Conservation (phyloP, 1,140 invertebrate species). For the Drosophila arizonae region DNA sequence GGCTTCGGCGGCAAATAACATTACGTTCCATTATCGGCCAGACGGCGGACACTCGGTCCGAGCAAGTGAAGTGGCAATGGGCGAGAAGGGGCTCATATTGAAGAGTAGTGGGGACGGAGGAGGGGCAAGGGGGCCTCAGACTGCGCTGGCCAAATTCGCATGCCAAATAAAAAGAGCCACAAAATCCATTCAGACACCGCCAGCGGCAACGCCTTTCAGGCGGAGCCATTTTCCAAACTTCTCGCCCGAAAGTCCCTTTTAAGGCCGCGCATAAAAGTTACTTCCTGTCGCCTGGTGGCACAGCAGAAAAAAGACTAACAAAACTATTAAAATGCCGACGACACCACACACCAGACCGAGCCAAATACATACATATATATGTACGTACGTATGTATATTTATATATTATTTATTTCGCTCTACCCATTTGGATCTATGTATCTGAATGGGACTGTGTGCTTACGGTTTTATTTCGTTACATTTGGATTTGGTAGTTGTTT, state of each 20-base stretch:
- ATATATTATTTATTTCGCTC: slow-evolving; percentile 72
- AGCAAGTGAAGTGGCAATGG: slow-evolving; percentile 7
- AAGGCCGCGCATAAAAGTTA: slow-evolving; percentile 69
- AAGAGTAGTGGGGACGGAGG: slow-evolving; percentile 18
- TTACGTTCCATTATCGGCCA: slow-evolving; percentile 39
- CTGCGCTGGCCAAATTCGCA: slow-evolving; percentile 45
- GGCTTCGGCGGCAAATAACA: slow-evolving; percentile 27
- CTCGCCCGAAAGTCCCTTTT: slow-evolving; percentile 52
- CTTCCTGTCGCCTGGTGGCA: slow-evolving; percentile 58
- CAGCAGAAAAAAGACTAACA: slow-evolving; percentile 62
- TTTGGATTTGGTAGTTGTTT: slow-evolving; percentile 36
- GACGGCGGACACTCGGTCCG: slow-evolving; percentile 20
- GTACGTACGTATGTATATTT: not conserved
- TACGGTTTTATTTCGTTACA: slow-evolving; percentile 49
- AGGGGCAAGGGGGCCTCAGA: not conserved
- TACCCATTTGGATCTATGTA: slow-evolving; percentile 1
- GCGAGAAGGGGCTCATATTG: slow-evolving; percentile 13
- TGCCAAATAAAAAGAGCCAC: slow-evolving; percentile 75
- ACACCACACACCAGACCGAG: slow-evolving; percentile 46
- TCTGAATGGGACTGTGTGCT: slow-evolving; percentile 46
- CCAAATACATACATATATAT: not conserved
- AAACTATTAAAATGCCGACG: slow-evolving; percentile 78
- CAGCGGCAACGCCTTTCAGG: slow-evolving; percentile 41
- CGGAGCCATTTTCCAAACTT: slow-evolving; percentile 24
- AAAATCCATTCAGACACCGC: slow-evolving; percentile 71